Evolutionary conservation across 2,888 invertebrate genomes (phyloP).

Genomic region (Dugesia japonica): DNA sequence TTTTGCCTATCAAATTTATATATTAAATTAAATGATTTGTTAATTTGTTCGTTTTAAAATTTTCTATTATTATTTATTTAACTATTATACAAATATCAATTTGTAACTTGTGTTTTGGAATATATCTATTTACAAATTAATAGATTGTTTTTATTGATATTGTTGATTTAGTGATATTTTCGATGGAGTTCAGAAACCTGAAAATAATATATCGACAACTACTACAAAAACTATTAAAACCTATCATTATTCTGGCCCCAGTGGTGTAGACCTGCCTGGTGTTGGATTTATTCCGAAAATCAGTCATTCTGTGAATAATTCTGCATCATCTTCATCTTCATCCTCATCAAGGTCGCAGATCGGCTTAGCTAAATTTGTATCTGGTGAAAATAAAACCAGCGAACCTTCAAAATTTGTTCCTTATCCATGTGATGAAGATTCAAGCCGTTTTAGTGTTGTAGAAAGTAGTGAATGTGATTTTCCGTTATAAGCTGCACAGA

Average conservation of each 20-base stretch:
- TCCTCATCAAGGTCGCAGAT: background rate
- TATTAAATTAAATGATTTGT: too few species aligned
- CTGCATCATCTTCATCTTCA: background rate
- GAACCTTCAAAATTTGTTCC: background rate
- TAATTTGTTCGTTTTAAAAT: too few species aligned
- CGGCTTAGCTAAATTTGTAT: background rate
- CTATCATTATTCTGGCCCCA: constrained; percentile 8
- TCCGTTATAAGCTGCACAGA: too few species aligned
- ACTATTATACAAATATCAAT: too few species aligned
- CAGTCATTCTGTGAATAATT: background rate
- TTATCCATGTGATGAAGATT: background rate
- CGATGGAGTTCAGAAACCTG: background rate
- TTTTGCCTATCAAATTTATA: too few species aligned
- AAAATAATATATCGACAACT: background rate
- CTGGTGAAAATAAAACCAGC: background rate
- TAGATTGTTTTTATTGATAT: too few species aligned
- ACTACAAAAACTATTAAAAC: background rate
- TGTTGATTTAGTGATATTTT: background rate
- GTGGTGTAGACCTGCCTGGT: background rate
- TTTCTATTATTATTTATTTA: too few species aligned
- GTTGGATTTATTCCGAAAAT: constrained; percentile 14
- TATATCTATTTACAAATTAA: too few species aligned
- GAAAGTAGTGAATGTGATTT: constrained; percentile 15
- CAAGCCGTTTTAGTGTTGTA: background rate
- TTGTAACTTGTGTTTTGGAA: too few species aligned